phyloP scores from a whole-genome alignment of 2,888 invertebrate genomes.

The Drosophila melanosoma region DNA sequence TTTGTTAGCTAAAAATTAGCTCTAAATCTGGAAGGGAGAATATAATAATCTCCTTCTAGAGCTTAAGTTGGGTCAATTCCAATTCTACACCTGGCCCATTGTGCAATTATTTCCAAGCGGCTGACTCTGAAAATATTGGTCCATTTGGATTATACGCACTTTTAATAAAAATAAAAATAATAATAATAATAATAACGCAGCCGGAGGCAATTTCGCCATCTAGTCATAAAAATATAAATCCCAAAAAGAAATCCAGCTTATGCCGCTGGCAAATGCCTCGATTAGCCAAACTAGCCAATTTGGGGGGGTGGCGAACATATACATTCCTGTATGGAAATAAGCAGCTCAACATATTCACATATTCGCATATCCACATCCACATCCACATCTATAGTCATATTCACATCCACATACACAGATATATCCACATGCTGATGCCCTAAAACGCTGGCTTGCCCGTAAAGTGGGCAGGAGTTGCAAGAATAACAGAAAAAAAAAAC shows the following conservation, averaged over 20 bases:
- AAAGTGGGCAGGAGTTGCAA: slow-evolving; percentile 46
- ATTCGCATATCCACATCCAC: slow-evolving; percentile 5
- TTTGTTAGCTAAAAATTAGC: slow-evolving; percentile 1
- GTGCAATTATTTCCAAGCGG: slow-evolving; percentile 50
- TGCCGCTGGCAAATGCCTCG: slow-evolving; percentile 70
- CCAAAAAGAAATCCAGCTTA: slow-evolving; percentile 61
- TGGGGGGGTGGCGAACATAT: slow-evolving; percentile 34
- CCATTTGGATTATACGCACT: slow-evolving; percentile 34
- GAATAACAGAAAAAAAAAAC: slow-evolving; percentile 30
- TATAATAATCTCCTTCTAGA: slow-evolving; percentile 1
- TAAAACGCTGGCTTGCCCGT: slow-evolving; percentile 48
- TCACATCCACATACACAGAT: slow-evolving; percentile 8
- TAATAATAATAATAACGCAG: slow-evolving; percentile 46
- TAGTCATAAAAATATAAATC: slow-evolving; percentile 56
- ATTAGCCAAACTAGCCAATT: slow-evolving; percentile 77
- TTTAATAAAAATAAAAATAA: slow-evolving; percentile 48
- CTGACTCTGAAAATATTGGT: slow-evolving; percentile 47
- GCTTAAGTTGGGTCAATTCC: slow-evolving; percentile 11
- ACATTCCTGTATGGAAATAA: slow-evolving; percentile 72
- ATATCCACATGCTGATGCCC: slow-evolving; percentile 42
- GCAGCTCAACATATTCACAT: slow-evolving; percentile 53
- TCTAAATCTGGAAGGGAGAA: not conserved
- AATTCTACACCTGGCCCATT: slow-evolving; percentile 40
- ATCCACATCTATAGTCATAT: slow-evolving; percentile 9
- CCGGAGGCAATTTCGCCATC: slow-evolving; percentile 61